Base-by-base conservation (phyloP, 2,888 invertebrate genomes). In the Bimastos eiseni region DNA sequence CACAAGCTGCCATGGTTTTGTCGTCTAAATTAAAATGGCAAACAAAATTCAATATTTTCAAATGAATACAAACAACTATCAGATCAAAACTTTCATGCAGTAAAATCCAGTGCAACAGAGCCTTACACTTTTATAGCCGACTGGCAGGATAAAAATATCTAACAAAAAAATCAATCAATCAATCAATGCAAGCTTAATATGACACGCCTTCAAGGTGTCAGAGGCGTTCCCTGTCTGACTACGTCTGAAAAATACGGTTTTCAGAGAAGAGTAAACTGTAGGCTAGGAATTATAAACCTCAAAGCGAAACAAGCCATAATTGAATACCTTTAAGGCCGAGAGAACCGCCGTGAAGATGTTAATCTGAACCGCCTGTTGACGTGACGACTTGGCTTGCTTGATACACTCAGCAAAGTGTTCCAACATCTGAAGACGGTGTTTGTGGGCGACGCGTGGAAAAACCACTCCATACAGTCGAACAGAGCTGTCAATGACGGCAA, bases 341-440 rank as follows among this genome's bases (percentile, higher is more conserved):
- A 99, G 95, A 41, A 99, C 95, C 0, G 99, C 98, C 0, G 98
- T 98, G 95, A 98, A 98, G 90, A 99, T 97, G 95, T 99, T 99
- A 96, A 98, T 97, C 95, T 99, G 98, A 34, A 95, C 97, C 0
- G 98, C 98, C 95, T 99, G 98, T 94, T 98, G 98, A 24, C 98
- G 96, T 0, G 97, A 97, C 24, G 98, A 98, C 94, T 98, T 98
- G 0, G 98, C 98, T 92, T 98, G 97, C 88, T 94, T 94, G 93
- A 99, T 98, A 94, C 98, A 98, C 94, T 99, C 99, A 37, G 97
- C 96, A 94, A 99, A 99, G 94, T 99, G 99, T 93, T 98, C 98
- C 90, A 99, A 96, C 97, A 99, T 98, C 96, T 99, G 99, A 91
- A 98, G 96, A 94, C 98, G 97, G 95, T 99, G 99, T 94, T 99